These are phyloP conservation scores for Plemyria rubiginata DNA, from an alignment of 2,888 invertebrate genomes.

Conservation along the genomic window DNA sequence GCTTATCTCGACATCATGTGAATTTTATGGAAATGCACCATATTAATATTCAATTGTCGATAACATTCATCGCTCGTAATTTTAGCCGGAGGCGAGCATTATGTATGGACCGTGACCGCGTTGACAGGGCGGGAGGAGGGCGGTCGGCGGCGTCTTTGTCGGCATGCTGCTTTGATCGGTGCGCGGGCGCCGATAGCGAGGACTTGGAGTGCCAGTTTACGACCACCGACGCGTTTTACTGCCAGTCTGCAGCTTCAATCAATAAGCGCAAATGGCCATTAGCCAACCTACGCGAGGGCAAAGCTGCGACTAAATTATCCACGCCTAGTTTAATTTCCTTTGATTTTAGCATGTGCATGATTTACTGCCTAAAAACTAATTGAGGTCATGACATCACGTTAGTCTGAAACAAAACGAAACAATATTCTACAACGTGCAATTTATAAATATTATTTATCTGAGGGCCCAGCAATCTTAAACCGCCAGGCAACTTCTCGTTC, in stretches of 20 bases:
- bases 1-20: conserved; percentile 54
- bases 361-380: conserved; percentile 31
- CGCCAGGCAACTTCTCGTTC: too few relatives aligned
- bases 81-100: conserved; percentile 71
- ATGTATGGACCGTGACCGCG: conserved; percentile 74
- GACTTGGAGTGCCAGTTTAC: conserved; percentile 77
- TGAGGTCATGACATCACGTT: conserved; percentile 28
- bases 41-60: conserved; percentile 76
- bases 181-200: conserved; percentile 76
- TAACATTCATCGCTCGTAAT: conserved; percentile 73
- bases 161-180: conserved; percentile 71
- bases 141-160: conserved; percentile 70
- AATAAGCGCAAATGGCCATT: conserved; percentile 65
- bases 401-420: conserved; percentile 15
- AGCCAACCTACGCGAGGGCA: conserved; percentile 55
- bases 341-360: conserved; percentile 35
- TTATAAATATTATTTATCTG: not conserved
- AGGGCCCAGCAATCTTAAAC: not conserved
- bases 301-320: conserved; percentile 54
- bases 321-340: conserved; percentile 46
- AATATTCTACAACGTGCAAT: not conserved
- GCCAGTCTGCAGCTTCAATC: conserved; percentile 70
- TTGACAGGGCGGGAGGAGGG: conserved; percentile 73
- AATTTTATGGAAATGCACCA: conserved; percentile 66
- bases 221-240: conserved; percentile 76